phyloP scores from a whole-genome alignment of 92 coral and sea anemone species.

The Phenganax stokvisi region DNA sequence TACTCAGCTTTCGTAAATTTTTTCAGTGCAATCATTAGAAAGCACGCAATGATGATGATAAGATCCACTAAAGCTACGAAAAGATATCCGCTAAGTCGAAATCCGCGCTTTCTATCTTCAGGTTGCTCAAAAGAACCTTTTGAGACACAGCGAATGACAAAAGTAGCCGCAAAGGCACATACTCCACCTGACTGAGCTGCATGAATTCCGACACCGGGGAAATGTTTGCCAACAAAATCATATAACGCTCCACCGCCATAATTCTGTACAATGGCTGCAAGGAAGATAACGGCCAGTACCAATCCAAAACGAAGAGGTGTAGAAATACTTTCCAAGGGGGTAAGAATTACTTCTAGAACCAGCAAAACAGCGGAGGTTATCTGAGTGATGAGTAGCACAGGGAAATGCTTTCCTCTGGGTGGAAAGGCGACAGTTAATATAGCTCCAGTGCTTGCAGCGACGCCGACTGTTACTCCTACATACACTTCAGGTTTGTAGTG shows the following conservation, averaged over 20 bases:
- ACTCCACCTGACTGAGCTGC: constrained; percentile 92
- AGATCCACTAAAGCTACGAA: constrained; percentile 69
- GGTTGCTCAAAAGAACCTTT: constrained; percentile 78
- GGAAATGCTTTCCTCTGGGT: constrained; percentile 51
- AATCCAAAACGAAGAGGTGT: constrained; percentile 62
- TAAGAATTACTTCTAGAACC: constrained; percentile 59
- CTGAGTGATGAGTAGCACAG: constrained; percentile 55
- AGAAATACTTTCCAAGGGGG: constrained; percentile 52
- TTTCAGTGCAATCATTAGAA: constrained; percentile 42
- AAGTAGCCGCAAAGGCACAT: constrained; percentile 77
- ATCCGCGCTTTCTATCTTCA: constrained; percentile 53
- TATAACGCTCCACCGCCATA: constrained; percentile 82
- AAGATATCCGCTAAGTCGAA: constrained; percentile 74
- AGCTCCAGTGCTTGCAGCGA: constrained; percentile 74
- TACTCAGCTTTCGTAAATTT: constrained; percentile 25
- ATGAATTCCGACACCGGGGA: constrained; percentile 70
- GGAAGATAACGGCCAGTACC: constrained; percentile 55
- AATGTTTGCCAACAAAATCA: constrained; percentile 64
- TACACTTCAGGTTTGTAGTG: constrained; percentile 81
- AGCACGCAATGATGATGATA: constrained; percentile 63
- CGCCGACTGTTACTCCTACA: constrained; percentile 67
- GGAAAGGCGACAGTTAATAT: constrained; percentile 61
- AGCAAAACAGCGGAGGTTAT: constrained; percentile 58
- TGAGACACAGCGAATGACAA: constrained; percentile 75
- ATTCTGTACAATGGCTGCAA: constrained; percentile 75